Percentiles rank a stretch among this genome's conserved stretches.
These are phyloP conservation scores for Eupsilia transversa DNA, from an alignment of 2,888 invertebrate species.

Conservation along the genomic window DNA sequence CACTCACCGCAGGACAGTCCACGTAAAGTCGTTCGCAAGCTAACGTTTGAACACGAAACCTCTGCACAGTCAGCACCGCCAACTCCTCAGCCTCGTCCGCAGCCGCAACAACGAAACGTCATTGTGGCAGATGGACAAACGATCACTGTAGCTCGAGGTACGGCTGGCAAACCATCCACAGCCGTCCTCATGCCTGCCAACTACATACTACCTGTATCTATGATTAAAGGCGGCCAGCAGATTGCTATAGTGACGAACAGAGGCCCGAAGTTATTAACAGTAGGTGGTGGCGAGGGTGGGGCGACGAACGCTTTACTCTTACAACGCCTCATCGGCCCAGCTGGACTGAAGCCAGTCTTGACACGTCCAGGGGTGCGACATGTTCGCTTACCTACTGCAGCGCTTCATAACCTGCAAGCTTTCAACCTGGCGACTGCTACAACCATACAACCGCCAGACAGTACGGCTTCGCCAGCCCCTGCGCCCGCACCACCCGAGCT, in stretches of 20 bases:
- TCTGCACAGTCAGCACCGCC: slow-evolving; percentile 78
- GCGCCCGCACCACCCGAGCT: slow-evolving; percentile 83
- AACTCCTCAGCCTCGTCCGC: slow-evolving; percentile 76
- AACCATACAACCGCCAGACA: slow-evolving; percentile 81
- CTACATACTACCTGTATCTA: slow-evolving; percentile 93
- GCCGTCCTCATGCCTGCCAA: slow-evolving; percentile 93
- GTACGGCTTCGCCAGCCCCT: slow-evolving; percentile 79
- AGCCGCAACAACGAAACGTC: slow-evolving; percentile 89
- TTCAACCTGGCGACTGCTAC: slow-evolving; percentile 82
- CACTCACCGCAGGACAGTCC: slow-evolving; percentile 91
- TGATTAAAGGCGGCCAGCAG: slow-evolving; percentile 93
- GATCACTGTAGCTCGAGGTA: slow-evolving; percentile 91
- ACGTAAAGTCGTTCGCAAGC: slow-evolving; percentile 85
- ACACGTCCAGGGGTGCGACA: slow-evolving; percentile 91
- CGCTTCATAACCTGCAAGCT: slow-evolving; percentile 86
- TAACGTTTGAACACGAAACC: slow-evolving; percentile 86
- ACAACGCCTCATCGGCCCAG: slow-evolving; percentile 92
- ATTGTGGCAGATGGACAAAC: slow-evolving; percentile 92
- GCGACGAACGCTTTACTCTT: slow-evolving; percentile 92
- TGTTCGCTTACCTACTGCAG: slow-evolving; percentile 85
- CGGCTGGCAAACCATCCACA: slow-evolving; percentile 91
- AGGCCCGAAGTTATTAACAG: slow-evolving; percentile 90
- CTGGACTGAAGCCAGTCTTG: slow-evolving; percentile 89
- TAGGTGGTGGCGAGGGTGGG: slow-evolving; percentile 84
- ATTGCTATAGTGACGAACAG: slow-evolving; percentile 94